Evolutionary conservation across 2,797 vertebrate species (phyloP), one percentile per base, ranked within the genome.

Genomic region (Microhierax caerulescens): DNA sequence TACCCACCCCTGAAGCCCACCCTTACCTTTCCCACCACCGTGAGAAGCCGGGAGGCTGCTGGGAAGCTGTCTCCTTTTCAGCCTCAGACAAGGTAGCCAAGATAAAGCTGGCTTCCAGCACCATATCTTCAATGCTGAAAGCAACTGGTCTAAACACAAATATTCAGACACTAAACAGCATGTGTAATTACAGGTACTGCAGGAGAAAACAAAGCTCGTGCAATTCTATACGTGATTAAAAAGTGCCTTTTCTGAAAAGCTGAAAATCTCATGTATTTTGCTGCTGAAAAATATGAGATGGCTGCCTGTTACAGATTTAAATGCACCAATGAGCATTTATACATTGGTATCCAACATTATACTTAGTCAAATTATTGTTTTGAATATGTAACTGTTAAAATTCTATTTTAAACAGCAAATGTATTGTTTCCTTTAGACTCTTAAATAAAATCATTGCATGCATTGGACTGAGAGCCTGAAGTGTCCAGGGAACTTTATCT

Each of bases 71-170:
- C 39, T 83, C 82, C 72, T 95, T 97, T 57, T 97, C 97, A 36
- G 93, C 53, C 72, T 99, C 98, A 2, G 90, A 96, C 87, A 99
- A 92, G 9, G 99, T 99, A 12, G 99, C 98, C 97, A 99, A 95
- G 91, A 99, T 98, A 67, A 99, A 98, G 85, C 94, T 98, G 85
- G 98, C 99, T 95, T 99, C 99, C 92, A 99, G 93, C n/a, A 98
- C 83, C 97, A 98, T 90, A 48, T 99, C 98, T 43, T 99, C 98
- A 61, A 99, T 72, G 93, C 98, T 98, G 97, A 99, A 99, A 95
- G 98, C 98, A 85, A 99, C 89, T 2, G 99, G 99, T 91, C 99
- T 99, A 76, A 75, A 97, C 75, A 87, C 53, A 80, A 48, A 95
- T 4, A 92, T 23, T 30, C 53, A 74, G 70, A 94, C 54, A n/a